Evolutionary conservation across 1,140 invertebrate species (phyloP).

Genomic region (Bicyclus anynana): DNA sequence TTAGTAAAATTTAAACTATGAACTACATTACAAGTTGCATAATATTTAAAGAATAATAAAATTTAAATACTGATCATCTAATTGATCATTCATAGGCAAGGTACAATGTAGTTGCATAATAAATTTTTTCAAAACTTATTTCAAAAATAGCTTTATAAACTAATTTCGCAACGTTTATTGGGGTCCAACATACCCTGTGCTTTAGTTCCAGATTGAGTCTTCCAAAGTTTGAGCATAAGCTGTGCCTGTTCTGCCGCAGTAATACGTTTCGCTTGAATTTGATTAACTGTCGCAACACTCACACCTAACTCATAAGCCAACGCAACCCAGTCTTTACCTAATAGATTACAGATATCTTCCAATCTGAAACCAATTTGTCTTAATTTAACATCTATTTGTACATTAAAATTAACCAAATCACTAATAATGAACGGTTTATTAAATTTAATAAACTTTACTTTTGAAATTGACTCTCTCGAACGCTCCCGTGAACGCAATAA

Average conservation of each 20-base stretch:
- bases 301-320: conserved; percentile 92
- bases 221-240: conserved; percentile 95
- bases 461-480: conserved; percentile 5
- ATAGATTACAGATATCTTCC: conserved; percentile 93
- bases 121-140: too few species aligned
- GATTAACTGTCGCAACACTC: conserved; percentile 86
- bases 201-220: conserved; percentile 83
- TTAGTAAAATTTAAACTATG: too few species aligned
- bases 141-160: neutral
- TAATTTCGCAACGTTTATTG: too few species aligned
- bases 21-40: too few species aligned
- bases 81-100: too few species aligned
- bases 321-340: conserved; percentile 95
- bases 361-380: conserved; percentile 76
- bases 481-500: conserved; percentile 14
- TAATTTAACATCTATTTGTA: neutral
- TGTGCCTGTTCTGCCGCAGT: conserved; percentile 94
- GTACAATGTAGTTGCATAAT: too few species aligned
- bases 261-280: conserved; percentile 91
- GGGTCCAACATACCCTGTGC: conserved; percentile 80
- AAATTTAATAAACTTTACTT: neutral
- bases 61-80: too few species aligned
- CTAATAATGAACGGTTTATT: neutral
- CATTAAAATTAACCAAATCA: neutral
- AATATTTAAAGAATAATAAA: too few species aligned